Base-by-base conservation (phyloP, 2,888 invertebrate species). In the Andrena fulva region DNA sequence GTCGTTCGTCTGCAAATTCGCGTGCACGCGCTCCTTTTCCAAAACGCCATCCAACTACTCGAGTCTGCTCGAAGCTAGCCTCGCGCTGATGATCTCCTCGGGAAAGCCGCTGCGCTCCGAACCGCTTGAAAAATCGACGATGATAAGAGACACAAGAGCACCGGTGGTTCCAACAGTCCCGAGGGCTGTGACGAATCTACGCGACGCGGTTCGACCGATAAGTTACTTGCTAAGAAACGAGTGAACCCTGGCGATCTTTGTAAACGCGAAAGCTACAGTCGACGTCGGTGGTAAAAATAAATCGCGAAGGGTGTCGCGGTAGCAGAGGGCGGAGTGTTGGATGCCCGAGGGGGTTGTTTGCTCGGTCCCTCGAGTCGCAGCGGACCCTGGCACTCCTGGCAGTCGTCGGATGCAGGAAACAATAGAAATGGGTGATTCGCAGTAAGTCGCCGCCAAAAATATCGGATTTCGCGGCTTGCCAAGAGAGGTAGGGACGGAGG, bases 381-480 rank as follows among this genome's bases (percentile, higher is more conserved):
- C 5, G 27, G 10, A 20, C n/a, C 6, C 59, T 69, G 63, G 59
- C 74, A 67, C 48, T 74, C 6, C 59, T 69, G 63, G 59, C 74
- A 67, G 54, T 74, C 70, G 62, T 33, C 29, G 63, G 16, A 16
- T 31, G 10, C 50, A 42, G 54, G 10, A 59, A 62, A 84, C 80
- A 76, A 81, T 78, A 78, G 80, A 77, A 27, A 60, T 27, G 59
- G 20, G 20, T 33, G 56, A 71, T 68, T 82, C 78, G 68, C 75
- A 60, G 63, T 71, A 85, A 87, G 84, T 86, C 83, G 77, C 62
- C 50, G 82, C 91, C 92, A 92, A 91, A 92, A 92, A 93, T 93
- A 91, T 31, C 81, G 80, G 84, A 74, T 76, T 87, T 87, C 77
- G 85, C 63, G 83, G 89, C 87, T 91, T 91, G 92, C 93, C 92